Evolutionary conservation across 2,113 vertebrate genomes (phyloP).

Genomic region (Rhagologus leucostigma): DNA sequence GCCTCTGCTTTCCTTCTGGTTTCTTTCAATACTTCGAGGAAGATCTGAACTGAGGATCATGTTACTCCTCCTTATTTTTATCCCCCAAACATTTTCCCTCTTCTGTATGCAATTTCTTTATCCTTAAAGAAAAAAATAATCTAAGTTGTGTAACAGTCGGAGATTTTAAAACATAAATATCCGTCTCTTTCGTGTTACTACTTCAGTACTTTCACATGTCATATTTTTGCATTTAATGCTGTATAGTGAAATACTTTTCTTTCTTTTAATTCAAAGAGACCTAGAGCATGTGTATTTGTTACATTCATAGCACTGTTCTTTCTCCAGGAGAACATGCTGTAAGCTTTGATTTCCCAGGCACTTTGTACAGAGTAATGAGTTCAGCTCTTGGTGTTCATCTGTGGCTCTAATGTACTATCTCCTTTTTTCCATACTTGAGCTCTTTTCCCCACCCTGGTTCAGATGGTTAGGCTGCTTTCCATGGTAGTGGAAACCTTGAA

Average conservation of each 20-base stretch:
- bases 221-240: neutral
- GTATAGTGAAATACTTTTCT: neutral
- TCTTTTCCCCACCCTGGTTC: neutral
- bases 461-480: neutral
- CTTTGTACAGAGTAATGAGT: neutral
- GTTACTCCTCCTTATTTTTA: neutral
- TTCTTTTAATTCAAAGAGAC: neutral
- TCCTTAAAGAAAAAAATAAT: neutral
- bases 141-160: neutral
- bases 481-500: neutral
- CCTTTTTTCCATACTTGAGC: neutral
- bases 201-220: neutral
- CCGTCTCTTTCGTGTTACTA: neutral
- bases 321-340: neutral
- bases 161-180: neutral
- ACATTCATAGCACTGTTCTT: neutral
- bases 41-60: neutral
- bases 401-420: rapidly evolving
- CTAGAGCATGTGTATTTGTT: neutral
- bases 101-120: neutral
- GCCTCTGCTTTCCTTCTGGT: neutral
- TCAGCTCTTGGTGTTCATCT: neutral
- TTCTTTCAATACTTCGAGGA: conserved; percentile 14
- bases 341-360: neutral
- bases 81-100: neutral